A percentile compares a stretch with the other conserved stretches of the same genome.
Conservation (phyloP, 1,140 invertebrate genomes). For the Hyles euphorbiae region DNA sequence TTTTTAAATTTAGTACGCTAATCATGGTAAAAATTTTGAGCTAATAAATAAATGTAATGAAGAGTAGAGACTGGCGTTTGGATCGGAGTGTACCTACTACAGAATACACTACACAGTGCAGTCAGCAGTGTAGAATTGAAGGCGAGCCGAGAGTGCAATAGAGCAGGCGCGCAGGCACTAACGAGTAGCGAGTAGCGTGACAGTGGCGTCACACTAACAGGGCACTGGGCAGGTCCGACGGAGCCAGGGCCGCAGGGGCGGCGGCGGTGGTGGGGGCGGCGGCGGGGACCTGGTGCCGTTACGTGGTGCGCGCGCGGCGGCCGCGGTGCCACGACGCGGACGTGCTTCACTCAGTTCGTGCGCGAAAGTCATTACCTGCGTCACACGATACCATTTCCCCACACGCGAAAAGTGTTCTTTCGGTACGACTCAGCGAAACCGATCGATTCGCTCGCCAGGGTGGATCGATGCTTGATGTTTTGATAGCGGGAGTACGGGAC, state of each 20-base stretch:
- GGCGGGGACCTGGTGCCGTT: slow-evolving; percentile 63
- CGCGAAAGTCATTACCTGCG: slow-evolving; percentile 72
- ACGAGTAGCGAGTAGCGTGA: slow-evolving; percentile 10
- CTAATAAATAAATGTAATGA: too few relatives aligned
- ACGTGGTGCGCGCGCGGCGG: slow-evolving; percentile 59
- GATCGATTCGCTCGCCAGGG: slow-evolving; percentile 34
- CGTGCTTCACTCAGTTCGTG: slow-evolving; percentile 74
- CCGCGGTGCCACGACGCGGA: slow-evolving; percentile 68
- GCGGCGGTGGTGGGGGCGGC: slow-evolving; percentile 39
- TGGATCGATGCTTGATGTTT: slow-evolving; percentile 31
- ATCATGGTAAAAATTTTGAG: too few relatives aligned
- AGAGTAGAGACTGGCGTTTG: too few relatives aligned
- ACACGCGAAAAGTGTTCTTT: slow-evolving; percentile 53
- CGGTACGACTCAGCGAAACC: slow-evolving; percentile 36
- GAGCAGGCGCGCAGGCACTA: slow-evolving; percentile 14
- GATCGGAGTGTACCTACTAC: too few relatives aligned
- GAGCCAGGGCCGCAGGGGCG: slow-evolving; percentile 38
- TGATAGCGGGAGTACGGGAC: slow-evolving; percentile 27
- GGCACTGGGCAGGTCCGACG: slow-evolving; percentile 28
- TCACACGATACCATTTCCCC: slow-evolving; percentile 59
- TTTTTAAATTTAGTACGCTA: too few relatives aligned
- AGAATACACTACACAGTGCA: too few relatives aligned
- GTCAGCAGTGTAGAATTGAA: not conserved
- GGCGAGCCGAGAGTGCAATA: not conserved
- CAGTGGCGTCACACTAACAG: not conserved